Evolutionary conservation across 2,888 invertebrate species (phyloP), one percentile per base, ranked within the genome.

Genomic region (Melinaea menophilus): DNA sequence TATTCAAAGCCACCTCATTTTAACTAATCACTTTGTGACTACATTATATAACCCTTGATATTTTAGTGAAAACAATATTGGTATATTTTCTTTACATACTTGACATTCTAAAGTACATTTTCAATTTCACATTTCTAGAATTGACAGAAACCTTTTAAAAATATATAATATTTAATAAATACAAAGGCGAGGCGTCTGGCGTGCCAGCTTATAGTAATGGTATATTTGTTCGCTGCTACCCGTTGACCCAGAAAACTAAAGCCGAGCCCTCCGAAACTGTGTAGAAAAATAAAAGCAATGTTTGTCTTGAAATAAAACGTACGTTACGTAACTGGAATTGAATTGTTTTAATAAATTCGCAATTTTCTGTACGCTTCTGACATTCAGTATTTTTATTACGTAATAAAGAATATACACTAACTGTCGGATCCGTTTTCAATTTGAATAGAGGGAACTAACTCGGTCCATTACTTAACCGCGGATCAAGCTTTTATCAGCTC

Each of bases 241-340:
- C 64, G 65, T 69, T 70, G 71, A 72, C 72, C 72, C 66, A 72
- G 68, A 71, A 69, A 72, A 66, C 64, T 67, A 65, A 62, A 64
- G 62, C 58, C 64, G 22, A 56, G 55, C 62, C 55, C 47, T 59
- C 58, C 55, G 22, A 63, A 57, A 61, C 46, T 45, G 57, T 48
- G n/a, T 35, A 37, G 46, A 37, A 57, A 56, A 62, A 46, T 56
- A 59, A 46, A 63, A 5, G 13, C 41, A 37, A 22, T 60, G 55
- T 60, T 60, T 60, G 9, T 60, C 46, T 34, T 51, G 13, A 51
- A 22, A 51, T 51, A 31, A 31, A 31, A 51, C 9, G 31, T 51
- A 51, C 22, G 51, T 51, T 31, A 51, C 31, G 51, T 31, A 22
- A 51, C 51, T 51, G 51, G 51, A 9, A 51, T 9, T 51, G 11